Conservation (phyloP, 2,888 invertebrate species). For the Allygus modestus region DNA sequence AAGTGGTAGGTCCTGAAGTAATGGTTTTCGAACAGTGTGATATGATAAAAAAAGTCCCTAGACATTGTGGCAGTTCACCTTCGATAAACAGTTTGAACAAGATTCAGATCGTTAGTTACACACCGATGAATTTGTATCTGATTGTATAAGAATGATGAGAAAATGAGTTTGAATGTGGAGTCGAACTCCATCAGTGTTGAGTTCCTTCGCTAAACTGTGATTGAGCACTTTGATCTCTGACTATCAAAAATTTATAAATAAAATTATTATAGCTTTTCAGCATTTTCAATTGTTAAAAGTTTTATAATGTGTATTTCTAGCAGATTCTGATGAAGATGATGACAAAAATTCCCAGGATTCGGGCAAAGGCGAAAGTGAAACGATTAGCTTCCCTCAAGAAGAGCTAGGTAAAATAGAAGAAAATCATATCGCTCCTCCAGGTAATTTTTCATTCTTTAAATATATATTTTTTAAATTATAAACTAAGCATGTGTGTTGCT, state of each 20-base stretch:
- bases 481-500: too few species aligned
- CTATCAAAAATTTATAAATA: not conserved
- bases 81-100: too few species aligned
- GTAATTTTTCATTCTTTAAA: too few species aligned
- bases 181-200: slow-evolving; percentile 54
- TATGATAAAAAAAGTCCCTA: too few species aligned
- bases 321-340: slow-evolving; percentile 11
- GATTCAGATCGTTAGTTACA: too few species aligned
- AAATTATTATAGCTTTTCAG: not conserved
- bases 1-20: too few species aligned
- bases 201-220: slow-evolving; percentile 53
- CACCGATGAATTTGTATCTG: too few species aligned
- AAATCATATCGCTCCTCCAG: not conserved
- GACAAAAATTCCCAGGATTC: slow-evolving; percentile 2
- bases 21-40: too few species aligned
- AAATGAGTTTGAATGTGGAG: slow-evolving; percentile 41
- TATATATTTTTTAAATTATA: too few species aligned
- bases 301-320: not conserved
- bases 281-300: not conserved
- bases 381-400: not conserved
- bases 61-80: too few species aligned
- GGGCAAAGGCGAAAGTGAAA: slow-evolving; percentile 1
- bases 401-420: not conserved
- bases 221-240: slow-evolving; percentile 63
- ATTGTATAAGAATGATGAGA: slow-evolving; percentile 42